These are phyloP conservation scores for Symphodus melops DNA, from an alignment of 2,113 vertebrate species.

Conservation along the genomic window DNA sequence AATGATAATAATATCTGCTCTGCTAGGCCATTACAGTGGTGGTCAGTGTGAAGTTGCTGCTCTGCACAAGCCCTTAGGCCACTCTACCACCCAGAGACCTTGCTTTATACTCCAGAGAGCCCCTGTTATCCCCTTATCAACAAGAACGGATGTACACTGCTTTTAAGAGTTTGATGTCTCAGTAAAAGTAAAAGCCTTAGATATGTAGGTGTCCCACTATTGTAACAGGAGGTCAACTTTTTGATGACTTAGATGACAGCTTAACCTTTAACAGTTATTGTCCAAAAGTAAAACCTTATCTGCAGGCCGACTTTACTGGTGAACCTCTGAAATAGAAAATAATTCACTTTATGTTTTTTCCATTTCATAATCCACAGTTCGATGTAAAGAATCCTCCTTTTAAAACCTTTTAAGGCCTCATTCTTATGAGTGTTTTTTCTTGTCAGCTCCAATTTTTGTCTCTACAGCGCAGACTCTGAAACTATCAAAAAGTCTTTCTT, in stretches of 20 bases:
- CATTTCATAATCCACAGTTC: constrained; percentile 59
- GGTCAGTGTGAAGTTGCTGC: constrained; percentile 71
- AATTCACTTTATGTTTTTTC: constrained; percentile 45
- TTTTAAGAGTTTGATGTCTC: constrained; percentile 58
- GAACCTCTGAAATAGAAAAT: constrained; percentile 27
- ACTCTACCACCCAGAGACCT: constrained; percentile 67
- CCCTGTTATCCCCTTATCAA: constrained; percentile 72
- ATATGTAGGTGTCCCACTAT: constrained; percentile 39
- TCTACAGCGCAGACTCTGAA: constrained; percentile 52
- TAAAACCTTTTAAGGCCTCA: constrained; percentile 64
- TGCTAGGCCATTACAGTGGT: constrained; percentile 60
- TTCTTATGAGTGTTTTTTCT: constrained; percentile 80
- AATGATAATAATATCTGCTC: constrained; percentile 68
- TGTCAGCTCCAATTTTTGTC: constrained; percentile 78
- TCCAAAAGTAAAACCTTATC: constrained; percentile 20
- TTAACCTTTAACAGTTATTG: constrained; percentile 45
- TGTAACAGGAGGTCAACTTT: constrained; percentile 36
- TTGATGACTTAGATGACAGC: constrained; percentile 39
- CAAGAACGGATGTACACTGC: constrained; percentile 37
- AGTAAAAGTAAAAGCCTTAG: constrained; percentile 62
- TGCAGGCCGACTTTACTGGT: constrained; percentile 18
- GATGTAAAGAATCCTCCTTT: constrained; percentile 61
- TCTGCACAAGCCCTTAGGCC: constrained; percentile 58
- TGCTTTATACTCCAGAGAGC: constrained; percentile 57
- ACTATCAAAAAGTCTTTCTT: constrained; percentile 76